Evolutionary conservation across 2,113 vertebrate genomes (phyloP), one percentile per base, ranked within the genome.

Genomic region (Leptobrachium leishanense): DNA sequence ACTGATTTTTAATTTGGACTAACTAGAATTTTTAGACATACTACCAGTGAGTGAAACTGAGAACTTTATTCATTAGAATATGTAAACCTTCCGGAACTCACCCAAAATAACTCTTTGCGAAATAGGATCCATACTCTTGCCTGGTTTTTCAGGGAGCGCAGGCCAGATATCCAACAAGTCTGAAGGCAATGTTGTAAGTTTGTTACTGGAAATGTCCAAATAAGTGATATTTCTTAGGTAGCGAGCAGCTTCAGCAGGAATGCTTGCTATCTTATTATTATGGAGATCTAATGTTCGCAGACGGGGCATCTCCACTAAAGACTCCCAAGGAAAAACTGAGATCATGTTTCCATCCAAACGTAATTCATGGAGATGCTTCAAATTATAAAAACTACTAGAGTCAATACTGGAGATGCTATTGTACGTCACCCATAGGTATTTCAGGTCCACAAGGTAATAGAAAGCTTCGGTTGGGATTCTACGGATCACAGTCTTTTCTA

Each of bases 181-280:
- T 4, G 95, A 91, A 0, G 97, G 94, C 82, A 99, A 83, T 0
- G 95, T 96, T 66, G 89, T 88, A n/a, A 99, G 88, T 85, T 93
- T 95, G 83, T 99, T 99, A 90, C 97, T 98, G 72, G 98, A 99
- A 43, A 99, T 77, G 79, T 99, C 97, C 87, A 99, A 87, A 85
- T 98, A 98, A 73, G 94, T 91, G 62, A 99, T 93, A 79, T 95
- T 97, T 66, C 85, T 84, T 71, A 99, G 87, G 85, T 92, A 95
- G 0, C 86, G 88, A 70, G 91, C 87, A 0, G 94, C 95, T 41
- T 95, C 95, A 0, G 78, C 81, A 0, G 95, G 92, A 81, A 99
- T 81, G 20, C 50, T 89, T 68, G 89, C 88, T 71, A 99, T 7
- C 63, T 91, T 92, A 86, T 99, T 99, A 86, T 98, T 98, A 89